Percentiles rank a stretch among this genome's conserved stretches.
phyloP scores from a whole-genome alignment of 2,888 invertebrate species.

The Napeogenes inachia region DNA sequence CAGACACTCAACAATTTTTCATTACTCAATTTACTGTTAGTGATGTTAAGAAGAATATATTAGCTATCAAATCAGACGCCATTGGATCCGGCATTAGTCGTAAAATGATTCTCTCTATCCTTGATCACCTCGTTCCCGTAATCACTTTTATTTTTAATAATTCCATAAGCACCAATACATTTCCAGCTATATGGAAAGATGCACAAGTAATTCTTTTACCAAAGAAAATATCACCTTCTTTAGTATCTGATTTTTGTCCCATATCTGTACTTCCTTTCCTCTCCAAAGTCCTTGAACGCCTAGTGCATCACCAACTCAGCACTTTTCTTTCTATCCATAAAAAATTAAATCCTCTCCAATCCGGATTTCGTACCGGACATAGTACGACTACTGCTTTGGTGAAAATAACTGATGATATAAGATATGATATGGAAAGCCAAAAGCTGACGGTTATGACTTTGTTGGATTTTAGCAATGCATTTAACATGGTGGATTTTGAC shows the following conservation, averaged over 20 bases:
- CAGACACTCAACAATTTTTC: not conserved
- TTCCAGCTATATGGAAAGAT: conserved; percentile 3
- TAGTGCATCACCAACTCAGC: not conserved
- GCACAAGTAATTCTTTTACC: too few relatives aligned
- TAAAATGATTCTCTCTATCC: not conserved
- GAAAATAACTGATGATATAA: too few relatives aligned
- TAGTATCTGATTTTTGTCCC: not conserved
- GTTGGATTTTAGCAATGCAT: too few relatives aligned
- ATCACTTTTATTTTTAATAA: not conserved
- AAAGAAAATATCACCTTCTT: too few relatives aligned
- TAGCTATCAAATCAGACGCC: not conserved
- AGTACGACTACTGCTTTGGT: too few relatives aligned
- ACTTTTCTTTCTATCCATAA: not conserved
- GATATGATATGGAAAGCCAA: too few relatives aligned
- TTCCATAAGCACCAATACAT: not conserved
- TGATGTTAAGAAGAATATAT: conserved; percentile 6
- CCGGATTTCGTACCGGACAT: too few relatives aligned
- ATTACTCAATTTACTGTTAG: not conserved
- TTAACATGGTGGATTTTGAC: too few relatives aligned
- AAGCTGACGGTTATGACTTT: too few relatives aligned
- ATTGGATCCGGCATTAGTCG: conserved; percentile 4
- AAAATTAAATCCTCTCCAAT: too few relatives aligned
- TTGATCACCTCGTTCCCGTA: not conserved
- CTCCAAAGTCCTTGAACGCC: conserved; percentile 1
- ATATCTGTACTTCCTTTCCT: not conserved